These are phyloP conservation scores for Lepidurus packardi DNA, from an alignment of 1,140 invertebrate genomes.

Conservation along the genomic window DNA sequence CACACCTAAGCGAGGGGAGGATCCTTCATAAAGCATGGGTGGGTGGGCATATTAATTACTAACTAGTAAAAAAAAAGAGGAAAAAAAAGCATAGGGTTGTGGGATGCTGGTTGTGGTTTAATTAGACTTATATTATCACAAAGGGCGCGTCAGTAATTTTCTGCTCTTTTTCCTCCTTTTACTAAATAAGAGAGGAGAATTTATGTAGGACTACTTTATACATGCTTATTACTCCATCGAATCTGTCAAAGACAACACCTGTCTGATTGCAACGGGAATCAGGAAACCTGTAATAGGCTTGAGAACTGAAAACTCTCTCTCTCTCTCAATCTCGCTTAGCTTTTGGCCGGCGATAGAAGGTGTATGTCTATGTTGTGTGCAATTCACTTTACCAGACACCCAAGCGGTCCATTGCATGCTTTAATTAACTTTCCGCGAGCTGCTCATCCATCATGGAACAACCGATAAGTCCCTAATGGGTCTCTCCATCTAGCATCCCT, in stretches of 20 bases:
- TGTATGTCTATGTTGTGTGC: neutral
- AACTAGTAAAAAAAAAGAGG: neutral
- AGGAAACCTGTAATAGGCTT: neutral
- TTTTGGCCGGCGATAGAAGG: neutral
- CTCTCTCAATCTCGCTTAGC: no score
- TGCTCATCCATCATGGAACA: neutral
- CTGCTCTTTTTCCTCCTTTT: neutral
- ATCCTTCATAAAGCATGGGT: neutral
- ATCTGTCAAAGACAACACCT: neutral
- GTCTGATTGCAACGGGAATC: neutral
- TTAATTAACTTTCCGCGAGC: conserved; percentile 6
- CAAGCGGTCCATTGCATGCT: neutral
- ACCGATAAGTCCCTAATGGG: neutral
- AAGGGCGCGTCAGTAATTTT: conserved; percentile 5
- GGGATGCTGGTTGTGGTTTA: neutral
- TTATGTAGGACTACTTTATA: neutral
- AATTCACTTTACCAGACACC: neutral
- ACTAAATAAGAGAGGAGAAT: neutral
- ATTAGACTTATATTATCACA: neutral
- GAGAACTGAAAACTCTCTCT: neutral
- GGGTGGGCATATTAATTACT: conserved; percentile 13
- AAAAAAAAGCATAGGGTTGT: neutral
- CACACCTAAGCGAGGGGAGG: conserved; percentile 1
- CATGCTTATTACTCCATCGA: neutral
- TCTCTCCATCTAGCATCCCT: neutral